These are phyloP conservation scores for Dryas iulia DNA, from an alignment of 1,140 invertebrate genomes.

Conservation along the genomic window DNA sequence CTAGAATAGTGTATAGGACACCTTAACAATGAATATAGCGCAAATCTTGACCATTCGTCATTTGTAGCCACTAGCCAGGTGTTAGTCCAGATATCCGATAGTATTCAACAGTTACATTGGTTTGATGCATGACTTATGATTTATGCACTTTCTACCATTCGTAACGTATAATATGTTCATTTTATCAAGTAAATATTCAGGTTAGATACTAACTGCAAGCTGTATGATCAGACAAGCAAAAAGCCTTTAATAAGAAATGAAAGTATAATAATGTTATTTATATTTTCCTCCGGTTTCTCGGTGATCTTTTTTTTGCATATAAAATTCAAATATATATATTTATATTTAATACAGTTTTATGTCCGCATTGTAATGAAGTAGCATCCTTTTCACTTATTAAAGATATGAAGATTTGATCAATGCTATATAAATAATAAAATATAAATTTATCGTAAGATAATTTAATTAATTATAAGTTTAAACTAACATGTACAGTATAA, in stretches of 20 bases:
- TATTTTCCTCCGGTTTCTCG: neutral
- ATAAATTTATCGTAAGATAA: no score
- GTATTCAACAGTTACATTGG: conserved; percentile 9
- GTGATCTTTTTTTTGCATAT: neutral
- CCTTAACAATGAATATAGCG: neutral
- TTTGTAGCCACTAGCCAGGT: neutral
- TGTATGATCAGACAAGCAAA: conserved; percentile 6
- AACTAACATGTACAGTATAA: no score
- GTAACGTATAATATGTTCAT: conserved; percentile 10
- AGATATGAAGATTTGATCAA: no score
- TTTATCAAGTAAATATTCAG: conserved; percentile 15
- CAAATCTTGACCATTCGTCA: neutral
- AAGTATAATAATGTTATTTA: neutral
- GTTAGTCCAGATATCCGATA: neutral
- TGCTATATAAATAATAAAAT: no score
- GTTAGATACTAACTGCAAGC: conserved; percentile 1
- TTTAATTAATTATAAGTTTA: no score
- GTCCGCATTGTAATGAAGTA: neutral
- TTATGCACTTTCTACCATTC: conserved; percentile 18
- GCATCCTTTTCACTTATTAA: neutral
- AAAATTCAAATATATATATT: neutral
- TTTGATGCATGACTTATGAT: conserved; percentile 5
- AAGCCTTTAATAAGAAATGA: conserved; percentile 9
- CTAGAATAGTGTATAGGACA: neutral
- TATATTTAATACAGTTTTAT: no score